A percentile compares a stretch with the other conserved stretches of the same genome.
phyloP scores from a whole-genome alignment of 2,888 invertebrate genomes.

The Macrophya annulata region DNA sequence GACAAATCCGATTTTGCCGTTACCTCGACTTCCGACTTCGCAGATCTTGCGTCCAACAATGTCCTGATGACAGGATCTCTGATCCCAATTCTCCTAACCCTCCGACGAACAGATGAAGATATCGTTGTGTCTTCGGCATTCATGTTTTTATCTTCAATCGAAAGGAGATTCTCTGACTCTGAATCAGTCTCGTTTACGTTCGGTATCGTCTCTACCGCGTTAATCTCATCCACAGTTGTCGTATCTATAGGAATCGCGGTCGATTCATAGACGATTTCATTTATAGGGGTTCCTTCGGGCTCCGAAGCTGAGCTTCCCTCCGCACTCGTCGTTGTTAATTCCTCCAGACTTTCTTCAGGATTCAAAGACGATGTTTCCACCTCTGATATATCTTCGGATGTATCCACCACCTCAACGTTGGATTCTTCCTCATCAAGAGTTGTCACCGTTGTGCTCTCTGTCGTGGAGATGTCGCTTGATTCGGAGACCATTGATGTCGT shows the following conservation, averaged over 20 bases:
- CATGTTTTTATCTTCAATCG: neutral
- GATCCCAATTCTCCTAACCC: slow-evolving; percentile 57
- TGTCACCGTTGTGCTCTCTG: slow-evolving; percentile 72
- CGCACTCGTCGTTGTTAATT: slow-evolving; percentile 3
- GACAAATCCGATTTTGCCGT: slow-evolving; percentile 15
- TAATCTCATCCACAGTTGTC: neutral
- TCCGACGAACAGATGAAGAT: slow-evolving; percentile 38
- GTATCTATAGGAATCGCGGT: slow-evolving; percentile 16
- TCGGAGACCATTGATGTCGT: slow-evolving; percentile 63
- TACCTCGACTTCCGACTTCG: neutral
- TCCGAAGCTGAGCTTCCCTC: slow-evolving; percentile 3
- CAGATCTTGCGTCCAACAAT: slow-evolving; percentile 29
- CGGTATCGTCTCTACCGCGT: slow-evolving; percentile 35
- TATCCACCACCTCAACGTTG: slow-evolving; percentile 82
- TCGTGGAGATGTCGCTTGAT: slow-evolving; percentile 64
- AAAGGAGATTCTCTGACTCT: slow-evolving; percentile 9
- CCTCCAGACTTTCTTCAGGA: slow-evolving; percentile 2
- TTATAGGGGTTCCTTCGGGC: slow-evolving; percentile 33
- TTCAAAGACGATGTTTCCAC: neutral
- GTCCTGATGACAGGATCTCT: slow-evolving; percentile 2
- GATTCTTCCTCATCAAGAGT: slow-evolving; percentile 80
- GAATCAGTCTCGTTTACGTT: slow-evolving; percentile 18
- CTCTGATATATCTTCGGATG: slow-evolving; percentile 18
- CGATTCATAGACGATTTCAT: slow-evolving; percentile 32
- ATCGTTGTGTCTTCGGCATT: neutral